Conservation (phyloP, 2,888 invertebrate genomes). For the Chaitophorus viminalis region DNA sequence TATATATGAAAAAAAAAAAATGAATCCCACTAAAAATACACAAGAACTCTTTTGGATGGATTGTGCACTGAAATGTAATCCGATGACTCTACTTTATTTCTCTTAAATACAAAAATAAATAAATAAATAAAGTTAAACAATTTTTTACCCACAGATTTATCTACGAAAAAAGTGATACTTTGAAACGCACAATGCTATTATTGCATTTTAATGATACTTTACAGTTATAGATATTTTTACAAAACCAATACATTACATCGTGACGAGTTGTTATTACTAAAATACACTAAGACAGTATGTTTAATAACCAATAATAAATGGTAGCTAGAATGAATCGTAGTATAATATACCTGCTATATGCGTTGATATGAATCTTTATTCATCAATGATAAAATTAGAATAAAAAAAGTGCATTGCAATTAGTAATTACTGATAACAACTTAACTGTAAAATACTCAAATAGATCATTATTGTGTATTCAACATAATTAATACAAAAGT, state of each 20-base stretch:
- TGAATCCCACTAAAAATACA: neutral
- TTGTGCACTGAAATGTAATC: conserved; percentile 24
- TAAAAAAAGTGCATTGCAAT: too few species aligned
- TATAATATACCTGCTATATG: too few species aligned
- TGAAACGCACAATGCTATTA: neutral
- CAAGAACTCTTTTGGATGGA: conserved; percentile 4
- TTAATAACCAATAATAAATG: too few species aligned
- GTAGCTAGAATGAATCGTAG: too few species aligned
- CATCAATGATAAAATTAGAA: too few species aligned
- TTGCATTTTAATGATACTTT: neutral
- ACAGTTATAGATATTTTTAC: neutral
- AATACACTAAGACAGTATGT: neutral
- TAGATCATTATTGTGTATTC: too few species aligned
- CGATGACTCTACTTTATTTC: conserved; percentile 36
- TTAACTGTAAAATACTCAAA: too few species aligned
- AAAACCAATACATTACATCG: neutral
- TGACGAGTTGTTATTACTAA: neutral
- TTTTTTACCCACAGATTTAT: conserved; percentile 22
- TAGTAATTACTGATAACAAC: too few species aligned
- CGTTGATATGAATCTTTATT: too few species aligned
- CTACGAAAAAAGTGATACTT: conserved; percentile 10
- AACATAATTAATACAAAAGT: too few species aligned
- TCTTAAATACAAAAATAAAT: neutral
- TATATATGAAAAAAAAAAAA: neutral
- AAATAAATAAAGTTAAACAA: conserved; percentile 8